Conservation (phyloP, 2,888 invertebrate species). For the Falcaria lacertinaria region DNA sequence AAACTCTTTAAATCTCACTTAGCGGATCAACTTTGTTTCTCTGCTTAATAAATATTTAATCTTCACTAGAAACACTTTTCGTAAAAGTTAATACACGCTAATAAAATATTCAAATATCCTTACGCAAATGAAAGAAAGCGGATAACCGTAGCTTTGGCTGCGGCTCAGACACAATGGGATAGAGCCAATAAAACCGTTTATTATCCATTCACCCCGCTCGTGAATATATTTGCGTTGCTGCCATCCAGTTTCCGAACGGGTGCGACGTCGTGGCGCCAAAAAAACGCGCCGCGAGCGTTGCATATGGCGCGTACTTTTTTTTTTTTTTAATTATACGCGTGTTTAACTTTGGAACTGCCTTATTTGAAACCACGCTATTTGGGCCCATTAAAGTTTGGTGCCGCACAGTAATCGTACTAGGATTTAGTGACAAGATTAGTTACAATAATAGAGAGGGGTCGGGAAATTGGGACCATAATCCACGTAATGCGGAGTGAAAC, state of each 20-base stretch:
- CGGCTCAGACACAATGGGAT: constrained; percentile 40
- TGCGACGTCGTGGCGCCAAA: constrained; percentile 56
- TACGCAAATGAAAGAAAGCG: constrained; percentile 35
- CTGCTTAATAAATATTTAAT: not conserved
- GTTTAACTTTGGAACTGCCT: constrained; percentile 65
- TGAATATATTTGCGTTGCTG: constrained; percentile 56
- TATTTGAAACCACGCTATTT: constrained; percentile 46
- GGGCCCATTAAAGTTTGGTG: constrained; percentile 55
- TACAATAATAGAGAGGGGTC: constrained; percentile 57
- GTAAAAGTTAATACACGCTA: constrained; percentile 22
- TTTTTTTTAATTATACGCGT: constrained; percentile 67
- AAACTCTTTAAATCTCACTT: too few relatives aligned
- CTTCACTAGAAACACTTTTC: constrained; percentile 2
- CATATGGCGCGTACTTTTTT: constrained; percentile 60
- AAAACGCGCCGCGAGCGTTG: constrained; percentile 53
- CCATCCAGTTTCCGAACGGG: constrained; percentile 44
- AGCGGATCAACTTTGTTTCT: not conserved
- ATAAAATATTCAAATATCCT: constrained; percentile 43
- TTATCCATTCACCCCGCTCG: constrained; percentile 55
- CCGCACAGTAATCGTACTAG: constrained; percentile 59
- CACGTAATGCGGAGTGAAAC: constrained; percentile 50
- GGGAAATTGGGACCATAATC: constrained; percentile 49
- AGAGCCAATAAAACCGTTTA: constrained; percentile 68
- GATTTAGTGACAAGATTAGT: constrained; percentile 72
- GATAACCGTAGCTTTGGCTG: constrained; percentile 16